Percentiles rank a stretch among this genome's conserved stretches.
Conservation (phyloP, 2,797 vertebrate species). For the Merluccius polli region DNA sequence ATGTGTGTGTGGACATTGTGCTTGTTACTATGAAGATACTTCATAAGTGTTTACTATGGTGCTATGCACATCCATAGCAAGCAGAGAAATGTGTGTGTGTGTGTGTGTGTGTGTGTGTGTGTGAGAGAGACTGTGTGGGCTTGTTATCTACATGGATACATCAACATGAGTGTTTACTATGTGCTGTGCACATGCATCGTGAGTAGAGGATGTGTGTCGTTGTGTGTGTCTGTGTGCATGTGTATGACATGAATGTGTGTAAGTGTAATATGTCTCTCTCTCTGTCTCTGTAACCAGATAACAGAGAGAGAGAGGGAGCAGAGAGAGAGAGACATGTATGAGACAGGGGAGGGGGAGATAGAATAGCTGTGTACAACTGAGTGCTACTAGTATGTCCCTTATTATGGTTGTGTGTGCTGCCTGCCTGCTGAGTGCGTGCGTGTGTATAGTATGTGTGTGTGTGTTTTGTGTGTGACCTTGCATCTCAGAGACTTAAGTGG, state of each 20-base stretch:
- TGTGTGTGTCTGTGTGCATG: slow-evolving; percentile 12
- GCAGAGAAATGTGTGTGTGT: neutral
- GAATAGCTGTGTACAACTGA: neutral
- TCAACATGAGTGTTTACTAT: neutral
- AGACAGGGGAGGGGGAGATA: neutral
- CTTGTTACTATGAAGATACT: neutral
- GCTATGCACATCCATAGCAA: slow-evolving; percentile 14
- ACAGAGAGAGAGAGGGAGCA: neutral
- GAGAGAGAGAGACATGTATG: neutral
- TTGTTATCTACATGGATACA: neutral
- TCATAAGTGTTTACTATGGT: neutral
- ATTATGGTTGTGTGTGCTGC: slow-evolving; percentile 1
- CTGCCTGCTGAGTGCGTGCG: neutral
- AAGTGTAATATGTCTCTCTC: neutral
- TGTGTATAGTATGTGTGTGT: neutral
- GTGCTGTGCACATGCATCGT: no score
- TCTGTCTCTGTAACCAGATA: no score
- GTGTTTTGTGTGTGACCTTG: slow-evolving; percentile 35
- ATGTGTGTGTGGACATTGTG: neutral
- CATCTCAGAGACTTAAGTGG: slow-evolving; percentile 34
- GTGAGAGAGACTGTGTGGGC: neutral
- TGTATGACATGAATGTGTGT: neutral
- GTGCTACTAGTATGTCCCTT: neutral
- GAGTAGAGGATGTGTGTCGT: neutral
- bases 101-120: neutral